These are phyloP conservation scores for Rhyacophila evoluta DNA, from an alignment of 2,888 invertebrate species.

Conservation along the genomic window DNA sequence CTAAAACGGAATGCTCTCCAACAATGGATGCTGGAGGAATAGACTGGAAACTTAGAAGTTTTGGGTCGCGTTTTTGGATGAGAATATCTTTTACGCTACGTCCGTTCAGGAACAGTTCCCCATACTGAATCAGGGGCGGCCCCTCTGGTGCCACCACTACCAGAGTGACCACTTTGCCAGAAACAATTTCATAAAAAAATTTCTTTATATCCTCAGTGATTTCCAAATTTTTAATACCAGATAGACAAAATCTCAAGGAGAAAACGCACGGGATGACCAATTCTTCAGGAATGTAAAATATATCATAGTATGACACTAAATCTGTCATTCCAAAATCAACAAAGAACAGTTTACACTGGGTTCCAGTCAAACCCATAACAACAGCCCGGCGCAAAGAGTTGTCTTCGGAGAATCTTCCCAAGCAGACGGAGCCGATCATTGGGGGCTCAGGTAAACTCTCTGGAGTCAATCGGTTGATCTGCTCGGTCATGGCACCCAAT, in stretches of 20 bases:
- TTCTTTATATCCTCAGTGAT: slow-evolving; percentile 74
- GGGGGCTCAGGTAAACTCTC: slow-evolving; percentile 76
- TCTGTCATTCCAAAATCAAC: slow-evolving; percentile 87
- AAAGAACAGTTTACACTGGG: slow-evolving; percentile 81
- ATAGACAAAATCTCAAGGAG: slow-evolving; percentile 80
- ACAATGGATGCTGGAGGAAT: slow-evolving; percentile 37
- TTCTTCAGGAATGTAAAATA: slow-evolving; percentile 81
- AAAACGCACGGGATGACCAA: slow-evolving; percentile 79
- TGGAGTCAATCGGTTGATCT: slow-evolving; percentile 75
- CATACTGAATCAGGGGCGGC: slow-evolving; percentile 80
- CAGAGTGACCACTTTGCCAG: slow-evolving; percentile 73
- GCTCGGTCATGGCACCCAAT: slow-evolving; percentile 78
- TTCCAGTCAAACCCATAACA: slow-evolving; percentile 78
- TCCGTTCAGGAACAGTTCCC: slow-evolving; percentile 75
- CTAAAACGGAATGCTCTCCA: slow-evolving; percentile 66
- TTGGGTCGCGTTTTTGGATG: slow-evolving; percentile 57
- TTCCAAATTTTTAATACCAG: slow-evolving; percentile 76
- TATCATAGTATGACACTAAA: slow-evolving; percentile 76
- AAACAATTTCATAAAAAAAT: slow-evolving; percentile 78
- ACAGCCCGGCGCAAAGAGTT: slow-evolving; percentile 81
- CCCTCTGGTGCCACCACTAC: slow-evolving; percentile 78
- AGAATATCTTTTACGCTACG: slow-evolving; percentile 73
- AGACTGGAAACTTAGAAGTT: slow-evolving; percentile 25
- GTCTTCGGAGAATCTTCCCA: slow-evolving; percentile 79
- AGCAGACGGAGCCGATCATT: slow-evolving; percentile 81